Conservation (phyloP, 2,888 invertebrate species). For the Uropetala carovei region DNA sequence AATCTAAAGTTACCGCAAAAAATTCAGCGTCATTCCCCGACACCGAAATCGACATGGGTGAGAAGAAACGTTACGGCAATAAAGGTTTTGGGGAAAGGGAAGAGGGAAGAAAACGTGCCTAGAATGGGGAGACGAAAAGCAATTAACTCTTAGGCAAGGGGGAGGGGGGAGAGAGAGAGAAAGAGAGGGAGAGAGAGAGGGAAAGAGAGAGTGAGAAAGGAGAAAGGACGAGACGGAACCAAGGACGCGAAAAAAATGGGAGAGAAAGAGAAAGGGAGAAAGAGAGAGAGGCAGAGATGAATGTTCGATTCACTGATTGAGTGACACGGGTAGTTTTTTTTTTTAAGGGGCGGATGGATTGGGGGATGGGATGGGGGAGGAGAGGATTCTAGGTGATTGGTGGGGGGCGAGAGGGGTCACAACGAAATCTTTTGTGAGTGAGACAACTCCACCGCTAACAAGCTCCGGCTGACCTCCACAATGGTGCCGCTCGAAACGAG, state of each 20-base stretch:
- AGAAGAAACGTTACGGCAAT: not conserved
- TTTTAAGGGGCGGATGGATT: not conserved
- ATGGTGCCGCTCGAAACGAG: constrained; percentile 14
- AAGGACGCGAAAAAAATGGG: not conserved
- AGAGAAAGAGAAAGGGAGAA: not conserved
- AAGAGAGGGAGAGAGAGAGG: not conserved
- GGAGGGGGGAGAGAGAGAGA: not conserved
- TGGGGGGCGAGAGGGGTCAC: not conserved
- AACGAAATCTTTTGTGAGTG: constrained; percentile 24
- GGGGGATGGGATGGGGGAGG: no score
- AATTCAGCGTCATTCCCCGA: no score
- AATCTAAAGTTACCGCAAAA: no score
- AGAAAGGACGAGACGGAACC: not conserved
- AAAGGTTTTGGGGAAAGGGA: not conserved
- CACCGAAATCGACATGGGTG: not conserved
- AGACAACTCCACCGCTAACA: constrained; percentile 25
- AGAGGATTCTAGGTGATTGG: not conserved
- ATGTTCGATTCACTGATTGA: not conserved
- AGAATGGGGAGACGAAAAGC: not conserved
- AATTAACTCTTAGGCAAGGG: not conserved
- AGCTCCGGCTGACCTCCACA: constrained; percentile 29
- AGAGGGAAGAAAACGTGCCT: not conserved
- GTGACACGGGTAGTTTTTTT: not conserved
- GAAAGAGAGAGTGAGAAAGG: not conserved
- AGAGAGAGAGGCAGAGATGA: not conserved